Base-by-base conservation (phyloP, 2,113 vertebrate genomes). In the Trichechus manatus region DNA sequence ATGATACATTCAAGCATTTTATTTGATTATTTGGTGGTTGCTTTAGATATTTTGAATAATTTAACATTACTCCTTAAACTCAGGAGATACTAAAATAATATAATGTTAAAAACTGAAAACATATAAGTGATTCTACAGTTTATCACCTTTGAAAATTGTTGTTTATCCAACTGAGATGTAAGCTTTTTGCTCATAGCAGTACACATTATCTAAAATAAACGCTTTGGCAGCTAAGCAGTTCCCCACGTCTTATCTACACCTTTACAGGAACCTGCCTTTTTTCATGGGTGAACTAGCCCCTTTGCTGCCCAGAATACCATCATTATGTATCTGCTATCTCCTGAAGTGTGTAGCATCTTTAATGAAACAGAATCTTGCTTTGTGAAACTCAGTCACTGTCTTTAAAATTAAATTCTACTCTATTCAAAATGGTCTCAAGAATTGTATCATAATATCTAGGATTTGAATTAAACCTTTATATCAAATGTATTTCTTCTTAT, bases 11-110 rank as follows among this genome's bases (percentile, higher is more conserved):
- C 81, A 85, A 44, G 66, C 61, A 59, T 3, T 53, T 86, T 56
- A 39, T 63, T 79, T 83, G 64, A 75, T 59, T 39, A 20, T 39
- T 59, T 56, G 19, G 31, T 22, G 15, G 36, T 84, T 72, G 70
- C 44, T 72, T 87, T 44, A 56, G 6, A 27, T 82, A 47, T 36
- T 96, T 47, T 70, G 95, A 92, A 91, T 82, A 81, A 89, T 25
- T 85, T 42, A 81, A 25, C 14, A 25, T 33, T 64, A n/a, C 11
- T 42, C 9, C 44, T 25, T 59, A n/a, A 95, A 74, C 14, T 92
- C 31, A 79, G 53, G 9, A 42, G 2, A 9, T 87, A 47, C 42
- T n/a, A 66, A 94, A 72, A 47, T 5, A 68, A 93, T 87, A 2
- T 22, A 74, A 87, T 74, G 20, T 47, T 91, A 75, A 64, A 92